Evolutionary conservation across 1,140 invertebrate genomes (phyloP).

Genomic region (Drosophila rhopaloa): DNA sequence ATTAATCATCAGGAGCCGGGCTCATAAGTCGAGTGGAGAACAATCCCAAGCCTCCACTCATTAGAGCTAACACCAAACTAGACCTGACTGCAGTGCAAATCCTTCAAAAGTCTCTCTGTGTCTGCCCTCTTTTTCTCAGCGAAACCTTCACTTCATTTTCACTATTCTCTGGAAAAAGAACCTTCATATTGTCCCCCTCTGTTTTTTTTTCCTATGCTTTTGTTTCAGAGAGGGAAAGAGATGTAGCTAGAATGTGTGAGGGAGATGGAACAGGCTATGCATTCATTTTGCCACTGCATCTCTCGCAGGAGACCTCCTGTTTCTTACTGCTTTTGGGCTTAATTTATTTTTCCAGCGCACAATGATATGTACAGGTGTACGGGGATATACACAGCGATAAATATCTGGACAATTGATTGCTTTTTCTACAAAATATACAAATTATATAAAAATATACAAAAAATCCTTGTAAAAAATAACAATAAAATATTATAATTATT

Average conservation of each 20-base stretch:
- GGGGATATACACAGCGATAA: background rate
- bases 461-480: too few relatives aligned
- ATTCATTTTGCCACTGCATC: conserved; percentile 18
- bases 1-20: conserved; percentile 63
- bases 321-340: conserved; percentile 51
- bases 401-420: too few relatives aligned
- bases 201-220: conserved; percentile 60
- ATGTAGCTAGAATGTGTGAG: background rate
- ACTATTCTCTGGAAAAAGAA: conserved; percentile 21
- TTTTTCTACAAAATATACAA: too few relatives aligned
- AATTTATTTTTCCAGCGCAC: conserved; percentile 53
- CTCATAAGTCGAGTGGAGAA: conserved; percentile 7
- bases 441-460: too few relatives aligned
- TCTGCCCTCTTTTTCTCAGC: background rate
- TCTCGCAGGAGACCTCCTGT: conserved; percentile 7
- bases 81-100: conserved; percentile 33
- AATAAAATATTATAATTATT: too few relatives aligned
- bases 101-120: conserved; percentile 18
- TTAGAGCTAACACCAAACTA: conserved; percentile 33
- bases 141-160: conserved; percentile 48
- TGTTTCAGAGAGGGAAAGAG: conserved; percentile 39
- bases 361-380: background rate
- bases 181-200: conserved; percentile 17
- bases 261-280: conserved; percentile 5
- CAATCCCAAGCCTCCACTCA: conserved; percentile 41